phyloP scores from a whole-genome alignment of 1,140 invertebrate genomes.

The Chironomus tepperi region DNA sequence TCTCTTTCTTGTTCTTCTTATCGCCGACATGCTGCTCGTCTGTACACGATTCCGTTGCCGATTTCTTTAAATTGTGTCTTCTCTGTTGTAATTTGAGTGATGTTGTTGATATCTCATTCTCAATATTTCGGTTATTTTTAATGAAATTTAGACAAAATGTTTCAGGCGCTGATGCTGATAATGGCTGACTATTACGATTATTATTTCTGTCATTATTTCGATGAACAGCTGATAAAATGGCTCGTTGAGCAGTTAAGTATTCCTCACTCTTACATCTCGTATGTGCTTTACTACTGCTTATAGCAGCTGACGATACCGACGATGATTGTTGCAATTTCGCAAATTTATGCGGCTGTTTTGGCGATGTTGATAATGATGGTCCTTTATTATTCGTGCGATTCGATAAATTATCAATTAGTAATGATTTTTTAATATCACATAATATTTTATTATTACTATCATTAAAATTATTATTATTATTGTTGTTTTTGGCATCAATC shows the following conservation, averaged over 20 bases:
- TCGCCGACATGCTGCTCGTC: neutral
- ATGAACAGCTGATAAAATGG: neutral
- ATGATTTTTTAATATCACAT: constrained; percentile 28
- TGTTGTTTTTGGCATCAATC: constrained; percentile 35
- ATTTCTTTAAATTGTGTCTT: constrained; percentile 28
- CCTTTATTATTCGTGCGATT: constrained; percentile 21
- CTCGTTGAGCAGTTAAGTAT: neutral
- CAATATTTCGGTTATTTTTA: neutral
- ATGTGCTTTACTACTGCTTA: neutral
- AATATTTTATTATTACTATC: constrained; percentile 27
- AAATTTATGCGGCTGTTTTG: constrained; percentile 15
- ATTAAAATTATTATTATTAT: constrained; percentile 25
- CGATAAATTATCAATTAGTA: constrained; percentile 15
- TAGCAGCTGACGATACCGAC: neutral
- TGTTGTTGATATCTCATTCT: neutral
- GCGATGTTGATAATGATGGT: constrained; percentile 4
- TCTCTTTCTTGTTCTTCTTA: constrained; percentile 27
- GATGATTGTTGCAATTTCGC: constrained; percentile 30
- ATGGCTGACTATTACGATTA: neutral
- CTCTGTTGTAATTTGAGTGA: constrained; percentile 27
- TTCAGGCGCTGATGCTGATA: constrained; percentile 30
- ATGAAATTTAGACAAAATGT: constrained; percentile 23
- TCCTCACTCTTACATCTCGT: neutral
- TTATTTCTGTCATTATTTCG: neutral
- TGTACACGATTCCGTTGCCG: constrained; percentile 25